These are phyloP conservation scores for Mormyrus lacerda DNA, from an alignment of 2,113 vertebrate genomes.

Conservation along the genomic window DNA sequence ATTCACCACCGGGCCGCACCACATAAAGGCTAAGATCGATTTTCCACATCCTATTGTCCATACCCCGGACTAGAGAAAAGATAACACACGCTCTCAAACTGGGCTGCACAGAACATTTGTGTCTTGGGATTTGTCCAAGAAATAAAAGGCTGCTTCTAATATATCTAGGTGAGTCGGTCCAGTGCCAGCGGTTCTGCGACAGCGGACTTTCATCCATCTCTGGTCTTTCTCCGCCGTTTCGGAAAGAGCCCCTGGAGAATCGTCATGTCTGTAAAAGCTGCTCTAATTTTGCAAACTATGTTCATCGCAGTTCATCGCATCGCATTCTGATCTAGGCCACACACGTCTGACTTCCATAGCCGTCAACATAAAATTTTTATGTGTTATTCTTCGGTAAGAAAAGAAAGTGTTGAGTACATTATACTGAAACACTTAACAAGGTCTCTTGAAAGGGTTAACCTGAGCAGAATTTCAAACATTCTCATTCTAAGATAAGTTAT, in stretches of 20 bases:
- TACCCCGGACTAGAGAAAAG: not conserved
- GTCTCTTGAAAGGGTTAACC: not conserved
- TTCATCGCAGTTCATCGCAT: not conserved
- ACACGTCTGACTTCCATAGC: not conserved
- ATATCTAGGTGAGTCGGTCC: not conserved
- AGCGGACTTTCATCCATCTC: conserved; percentile 7
- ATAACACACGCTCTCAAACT: not conserved
- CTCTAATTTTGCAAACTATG: not conserved
- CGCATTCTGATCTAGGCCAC: not conserved
- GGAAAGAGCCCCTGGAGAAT: not conserved
- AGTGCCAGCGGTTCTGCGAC: not conserved
- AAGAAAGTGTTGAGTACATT: not conserved
- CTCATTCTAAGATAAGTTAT: not conserved
- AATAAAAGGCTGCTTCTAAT: not conserved
- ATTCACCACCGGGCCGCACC: not conserved
- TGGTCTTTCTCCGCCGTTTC: not conserved
- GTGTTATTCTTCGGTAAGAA: not conserved
- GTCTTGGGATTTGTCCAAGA: not conserved
- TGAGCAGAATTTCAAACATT: not conserved
- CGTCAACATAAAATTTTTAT: not conserved
- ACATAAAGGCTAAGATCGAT: not conserved
- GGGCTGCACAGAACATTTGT: not conserved
- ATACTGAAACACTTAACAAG: not conserved
- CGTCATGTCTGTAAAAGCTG: not conserved
- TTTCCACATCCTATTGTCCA: conserved; percentile 2